Conservation (phyloP, 1,140 invertebrate genomes). For the Penaeus indicus region DNA sequence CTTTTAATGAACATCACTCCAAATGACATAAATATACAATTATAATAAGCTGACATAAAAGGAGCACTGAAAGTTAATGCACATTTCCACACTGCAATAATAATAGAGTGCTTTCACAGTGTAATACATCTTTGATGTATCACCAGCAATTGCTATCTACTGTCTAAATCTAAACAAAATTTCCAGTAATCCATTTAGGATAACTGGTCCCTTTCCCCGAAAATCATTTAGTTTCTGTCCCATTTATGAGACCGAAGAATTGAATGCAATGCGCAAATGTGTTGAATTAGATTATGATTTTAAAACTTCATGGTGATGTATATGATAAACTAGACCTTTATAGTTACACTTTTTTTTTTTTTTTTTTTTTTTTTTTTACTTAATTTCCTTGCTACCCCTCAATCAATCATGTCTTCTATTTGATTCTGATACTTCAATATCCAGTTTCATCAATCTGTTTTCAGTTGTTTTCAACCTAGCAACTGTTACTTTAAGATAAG, state of each 20-base stretch:
- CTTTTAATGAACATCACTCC: no score
- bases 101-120: not conserved
- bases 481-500: no score
- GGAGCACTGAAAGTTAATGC: no score
- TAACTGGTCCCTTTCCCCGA: slow-evolving; percentile 19
- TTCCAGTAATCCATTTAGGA: slow-evolving; percentile 30
- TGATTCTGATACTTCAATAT: no score
- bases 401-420: no score
- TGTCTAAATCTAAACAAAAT: slow-evolving; percentile 22
- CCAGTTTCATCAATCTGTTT: no score
- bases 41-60: no score
- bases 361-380: slow-evolving; percentile 6
- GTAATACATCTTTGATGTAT: slow-evolving; percentile 13
- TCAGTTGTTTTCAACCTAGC: no score
- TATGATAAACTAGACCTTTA: slow-evolving; percentile 23
- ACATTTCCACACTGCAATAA: no score
- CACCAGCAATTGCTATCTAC: slow-evolving; percentile 9
- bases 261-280: slow-evolving; percentile 33
- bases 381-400: slow-evolving; percentile 15
- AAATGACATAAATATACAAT: no score
- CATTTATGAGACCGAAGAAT: slow-evolving; percentile 26
- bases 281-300: slow-evolving; percentile 39
- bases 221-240: slow-evolving; percentile 43
- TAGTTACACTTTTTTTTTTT: slow-evolving; percentile 15
- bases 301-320: slow-evolving; percentile 36